These are phyloP conservation scores for Erynnis tages DNA, from an alignment of 2,888 invertebrate species.

Conservation along the genomic window DNA sequence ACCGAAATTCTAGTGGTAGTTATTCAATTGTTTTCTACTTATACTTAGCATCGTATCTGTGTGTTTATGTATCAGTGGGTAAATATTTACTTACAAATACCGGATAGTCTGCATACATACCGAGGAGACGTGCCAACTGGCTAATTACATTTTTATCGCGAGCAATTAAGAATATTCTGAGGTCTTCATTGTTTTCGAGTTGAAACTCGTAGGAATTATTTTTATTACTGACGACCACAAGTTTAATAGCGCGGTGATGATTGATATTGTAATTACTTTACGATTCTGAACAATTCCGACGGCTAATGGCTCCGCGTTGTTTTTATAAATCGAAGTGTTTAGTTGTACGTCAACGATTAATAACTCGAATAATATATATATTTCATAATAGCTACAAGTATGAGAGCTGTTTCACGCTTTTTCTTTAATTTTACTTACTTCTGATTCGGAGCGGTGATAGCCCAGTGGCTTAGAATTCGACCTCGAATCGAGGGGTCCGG, in stretches of 20 bases:
- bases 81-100: neutral
- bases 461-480: too few species aligned
- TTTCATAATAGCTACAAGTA: too few species aligned
- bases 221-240: constrained; percentile 4
- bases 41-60: neutral
- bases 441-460: too few species aligned
- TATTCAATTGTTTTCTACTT: too few species aligned
- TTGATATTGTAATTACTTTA: constrained; percentile 14
- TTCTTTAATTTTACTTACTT: too few species aligned
- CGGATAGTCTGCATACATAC: neutral
- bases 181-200: constrained; percentile 11
- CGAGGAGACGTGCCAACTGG: neutral
- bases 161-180: neutral
- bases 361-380: too few species aligned
- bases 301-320: neutral
- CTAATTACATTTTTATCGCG: constrained; percentile 18
- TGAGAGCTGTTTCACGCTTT: too few species aligned
- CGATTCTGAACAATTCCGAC: constrained; percentile 1
- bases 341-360: too few species aligned
- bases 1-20: neutral
- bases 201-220: neutral
- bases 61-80: neutral
- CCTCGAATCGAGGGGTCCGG: too few species aligned
- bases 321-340: constrained; percentile 1
- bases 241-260: constrained; percentile 10